Evolutionary conservation across 2,113 vertebrate species (phyloP), one percentile per base, ranked within the genome.

Genomic region (Boulengeromyrus knoepffleri): DNA sequence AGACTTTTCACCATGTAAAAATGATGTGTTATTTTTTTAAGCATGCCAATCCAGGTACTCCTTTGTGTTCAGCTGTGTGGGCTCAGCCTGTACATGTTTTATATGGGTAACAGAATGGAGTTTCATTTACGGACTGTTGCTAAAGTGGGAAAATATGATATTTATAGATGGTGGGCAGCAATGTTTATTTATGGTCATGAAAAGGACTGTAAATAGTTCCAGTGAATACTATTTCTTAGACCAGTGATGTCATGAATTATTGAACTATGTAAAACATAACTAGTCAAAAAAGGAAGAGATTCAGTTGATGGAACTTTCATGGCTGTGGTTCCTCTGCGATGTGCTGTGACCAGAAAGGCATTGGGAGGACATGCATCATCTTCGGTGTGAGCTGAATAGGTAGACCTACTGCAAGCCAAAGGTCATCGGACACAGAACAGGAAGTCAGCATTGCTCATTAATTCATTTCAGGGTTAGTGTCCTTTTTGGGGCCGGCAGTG

Each of bases 141-240:
- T 92, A 90, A 92, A 91, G 47, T 15, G 13, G 87, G 91, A 36
- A 87, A 52, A 83, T 5, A 52, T 27, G 3, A 90, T 90, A 92
- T 93, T 93, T 90, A 92, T 90, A 90, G 89, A 70, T 24, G 62
- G 50, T 42, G 52, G 89, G 50, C 70, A 83, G 90, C 91, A 93
- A n/a, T 86, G 89, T 92, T 91, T 93, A 91, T 93, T 91, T 85
- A 92, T 90, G 90, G 45, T 49, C 56, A 89, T 62, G 62, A 53
- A 88, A 53, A 83, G 45, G 46, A 83, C 88, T 70, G 53, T 21
- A 31, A 27, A 77, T 91, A 80, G 89, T 91, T 90, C 62, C 70
- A 87, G 31, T 77, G 46, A 42, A 88, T 74, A 83, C 56, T 89
- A 88, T 56, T 88, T 88, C 47, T 39, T 83, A 89, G 83, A 27